Conservation (phyloP, 2,113 vertebrate species). For the Scomber colias region DNA sequence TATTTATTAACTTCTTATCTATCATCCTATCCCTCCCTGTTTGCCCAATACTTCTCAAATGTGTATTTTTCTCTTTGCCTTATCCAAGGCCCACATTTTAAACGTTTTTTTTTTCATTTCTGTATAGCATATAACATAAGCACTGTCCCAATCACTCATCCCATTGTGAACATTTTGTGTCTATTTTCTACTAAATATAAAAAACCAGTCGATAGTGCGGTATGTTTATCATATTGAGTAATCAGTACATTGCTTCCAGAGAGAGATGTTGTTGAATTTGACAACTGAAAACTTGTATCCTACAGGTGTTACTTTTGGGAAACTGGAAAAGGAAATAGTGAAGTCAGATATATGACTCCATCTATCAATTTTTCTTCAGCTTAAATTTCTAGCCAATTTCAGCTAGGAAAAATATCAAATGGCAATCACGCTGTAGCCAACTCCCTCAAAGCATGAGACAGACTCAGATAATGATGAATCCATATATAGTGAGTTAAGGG, state of each 20-base stretch:
- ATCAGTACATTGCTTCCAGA: background rate
- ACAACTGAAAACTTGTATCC: background rate
- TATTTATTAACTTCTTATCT: conserved; percentile 2
- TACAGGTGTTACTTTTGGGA: background rate
- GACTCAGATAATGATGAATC: conserved; percentile 39
- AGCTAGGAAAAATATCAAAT: background rate
- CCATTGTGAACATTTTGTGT: background rate
- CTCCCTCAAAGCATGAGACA: background rate
- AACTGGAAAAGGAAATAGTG: conserved; percentile 20
- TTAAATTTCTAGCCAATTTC: background rate
- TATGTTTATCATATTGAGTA: background rate
- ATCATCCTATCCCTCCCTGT: background rate
- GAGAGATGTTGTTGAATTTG: background rate
- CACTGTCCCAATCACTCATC: background rate
- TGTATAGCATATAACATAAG: background rate
- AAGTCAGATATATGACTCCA: background rate
- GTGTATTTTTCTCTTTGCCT: background rate
- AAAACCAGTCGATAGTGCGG: background rate
- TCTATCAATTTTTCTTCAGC: background rate
- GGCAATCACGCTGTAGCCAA: background rate
- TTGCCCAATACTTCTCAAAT: background rate
- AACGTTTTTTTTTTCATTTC: background rate
- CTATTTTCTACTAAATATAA: background rate
- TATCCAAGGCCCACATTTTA: background rate
- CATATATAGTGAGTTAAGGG: conserved; percentile 41